phyloP scores from a whole-genome alignment of 2,888 invertebrate genomes.

The Petrolisthes cinctipes region DNA sequence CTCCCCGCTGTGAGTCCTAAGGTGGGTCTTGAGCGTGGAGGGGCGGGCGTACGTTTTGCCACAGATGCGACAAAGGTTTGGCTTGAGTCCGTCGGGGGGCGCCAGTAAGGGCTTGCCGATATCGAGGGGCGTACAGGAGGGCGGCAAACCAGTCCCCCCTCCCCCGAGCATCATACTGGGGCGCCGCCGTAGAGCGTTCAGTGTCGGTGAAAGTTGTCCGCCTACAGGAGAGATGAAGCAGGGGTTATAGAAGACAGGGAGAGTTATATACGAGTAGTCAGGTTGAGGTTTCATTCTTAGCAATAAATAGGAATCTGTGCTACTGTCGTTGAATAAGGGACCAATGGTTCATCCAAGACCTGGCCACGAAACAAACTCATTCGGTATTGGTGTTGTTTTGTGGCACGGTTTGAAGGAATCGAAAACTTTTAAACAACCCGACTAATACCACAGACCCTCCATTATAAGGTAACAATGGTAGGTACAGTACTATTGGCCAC shows the following conservation, averaged over 20 bases:
- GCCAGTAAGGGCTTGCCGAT: constrained; percentile 55
- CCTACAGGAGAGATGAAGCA: constrained; percentile 23
- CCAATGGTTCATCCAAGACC: too few relatives aligned
- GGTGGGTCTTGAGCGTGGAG: constrained; percentile 95
- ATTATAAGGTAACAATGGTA: too few relatives aligned
- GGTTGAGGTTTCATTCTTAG: neutral
- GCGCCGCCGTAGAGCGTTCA: constrained; percentile 65
- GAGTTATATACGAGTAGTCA: constrained; percentile 7
- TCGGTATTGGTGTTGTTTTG: too few relatives aligned
- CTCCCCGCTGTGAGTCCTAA: constrained; percentile 96
- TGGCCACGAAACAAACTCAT: too few relatives aligned
- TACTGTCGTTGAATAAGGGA: too few relatives aligned
- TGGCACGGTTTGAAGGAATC: too few relatives aligned
- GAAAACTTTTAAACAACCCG: too few relatives aligned
- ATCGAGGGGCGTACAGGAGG: constrained; percentile 49
- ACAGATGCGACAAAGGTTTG: constrained; percentile 93
- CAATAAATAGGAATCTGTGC: too few relatives aligned
- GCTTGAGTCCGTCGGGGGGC: constrained; percentile 69
- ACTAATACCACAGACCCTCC: too few relatives aligned
- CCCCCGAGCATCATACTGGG: constrained; percentile 49
- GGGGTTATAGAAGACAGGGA: constrained; percentile 5
- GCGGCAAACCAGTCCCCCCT: constrained; percentile 30
- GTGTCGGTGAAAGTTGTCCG: constrained; percentile 66
- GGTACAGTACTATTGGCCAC: too few relatives aligned
- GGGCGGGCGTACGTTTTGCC: constrained; percentile 97